Percentiles rank a stretch among this genome's conserved stretches.
Evolutionary conservation across 2,797 vertebrate species (phyloP).

Genomic region (Buceros bicornis): DNA sequence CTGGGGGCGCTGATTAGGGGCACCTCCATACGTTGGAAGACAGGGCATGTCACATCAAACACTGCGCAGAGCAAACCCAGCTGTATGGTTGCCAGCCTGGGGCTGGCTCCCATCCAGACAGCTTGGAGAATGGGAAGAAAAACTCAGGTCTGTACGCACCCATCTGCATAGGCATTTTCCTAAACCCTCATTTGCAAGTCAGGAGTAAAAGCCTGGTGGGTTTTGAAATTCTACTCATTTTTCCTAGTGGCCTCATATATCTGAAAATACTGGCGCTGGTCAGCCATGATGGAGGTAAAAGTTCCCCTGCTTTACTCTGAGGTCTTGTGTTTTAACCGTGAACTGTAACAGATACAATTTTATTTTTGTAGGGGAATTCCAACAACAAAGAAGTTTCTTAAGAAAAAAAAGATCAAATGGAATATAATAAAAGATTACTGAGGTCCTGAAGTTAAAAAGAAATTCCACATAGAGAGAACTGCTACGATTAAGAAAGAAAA

Average conservation of each 20-base stretch:
- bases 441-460: not conserved
- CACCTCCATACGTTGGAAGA: not conserved
- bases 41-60: not conserved
- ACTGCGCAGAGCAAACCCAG: not conserved
- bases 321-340: not conserved
- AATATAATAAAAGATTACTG: not conserved
- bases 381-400: not conserved
- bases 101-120: not conserved
- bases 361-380: not conserved
- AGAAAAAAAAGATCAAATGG: not conserved
- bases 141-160: not conserved
- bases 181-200: not conserved
- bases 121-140: not conserved
- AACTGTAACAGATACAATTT: not conserved
- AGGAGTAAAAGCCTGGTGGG: not conserved
- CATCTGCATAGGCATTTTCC: not conserved
- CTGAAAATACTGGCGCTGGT: not conserved
- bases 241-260: not conserved
- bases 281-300: not conserved
- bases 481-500: not conserved
- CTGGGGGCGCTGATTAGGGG: not conserved
- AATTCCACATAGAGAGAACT: not conserved
- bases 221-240: not conserved
- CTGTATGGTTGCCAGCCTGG: not conserved
- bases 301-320: not conserved